phyloP scores from a whole-genome alignment of 30 jellyfish, hydroid and myxozoan species.

The Aurelia aurita region DNA sequence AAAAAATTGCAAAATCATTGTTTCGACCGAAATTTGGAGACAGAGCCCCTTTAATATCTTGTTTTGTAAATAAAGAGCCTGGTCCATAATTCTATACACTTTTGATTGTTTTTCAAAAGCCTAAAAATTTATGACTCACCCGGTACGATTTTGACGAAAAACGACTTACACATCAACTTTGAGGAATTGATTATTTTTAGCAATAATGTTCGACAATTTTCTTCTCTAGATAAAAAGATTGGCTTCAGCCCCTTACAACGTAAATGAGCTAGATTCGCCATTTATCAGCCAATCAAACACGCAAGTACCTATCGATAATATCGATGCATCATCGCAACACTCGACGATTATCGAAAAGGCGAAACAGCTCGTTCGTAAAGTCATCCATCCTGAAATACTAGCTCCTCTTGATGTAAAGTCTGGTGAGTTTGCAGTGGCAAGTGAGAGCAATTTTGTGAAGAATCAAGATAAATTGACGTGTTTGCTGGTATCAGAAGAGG shows the following conservation, averaged over 20 bases:
- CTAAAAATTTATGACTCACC: too few species aligned
- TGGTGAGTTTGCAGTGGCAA: background rate
- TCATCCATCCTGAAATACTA: conserved; percentile 47
- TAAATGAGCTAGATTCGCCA: background rate
- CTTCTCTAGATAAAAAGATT: conserved; percentile 16
- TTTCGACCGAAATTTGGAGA: too few species aligned
- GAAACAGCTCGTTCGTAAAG: conserved; percentile 52
- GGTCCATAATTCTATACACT: too few species aligned
- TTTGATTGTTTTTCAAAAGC: too few species aligned
- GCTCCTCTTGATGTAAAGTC: conserved; percentile 39
- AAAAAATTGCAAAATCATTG: too few species aligned
- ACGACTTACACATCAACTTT: too few species aligned
- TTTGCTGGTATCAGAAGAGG: conserved; percentile 43
- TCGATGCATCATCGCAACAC: conserved; percentile 8
- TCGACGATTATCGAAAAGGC: conserved; percentile 51
- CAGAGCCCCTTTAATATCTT: too few species aligned
- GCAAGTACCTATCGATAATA: background rate
- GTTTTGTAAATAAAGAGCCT: too few species aligned
- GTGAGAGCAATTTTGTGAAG: background rate
- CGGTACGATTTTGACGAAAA: too few species aligned
- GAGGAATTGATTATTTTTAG: background rate
- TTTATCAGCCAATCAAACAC: background rate
- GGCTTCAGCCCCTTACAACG: conserved; percentile 25
- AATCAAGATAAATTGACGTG: conserved; percentile 1
- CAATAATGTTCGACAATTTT: background rate